These are phyloP conservation scores for Micronycteris hirsuta DNA, from an alignment of 2,113 vertebrate species.

Conservation along the genomic window DNA sequence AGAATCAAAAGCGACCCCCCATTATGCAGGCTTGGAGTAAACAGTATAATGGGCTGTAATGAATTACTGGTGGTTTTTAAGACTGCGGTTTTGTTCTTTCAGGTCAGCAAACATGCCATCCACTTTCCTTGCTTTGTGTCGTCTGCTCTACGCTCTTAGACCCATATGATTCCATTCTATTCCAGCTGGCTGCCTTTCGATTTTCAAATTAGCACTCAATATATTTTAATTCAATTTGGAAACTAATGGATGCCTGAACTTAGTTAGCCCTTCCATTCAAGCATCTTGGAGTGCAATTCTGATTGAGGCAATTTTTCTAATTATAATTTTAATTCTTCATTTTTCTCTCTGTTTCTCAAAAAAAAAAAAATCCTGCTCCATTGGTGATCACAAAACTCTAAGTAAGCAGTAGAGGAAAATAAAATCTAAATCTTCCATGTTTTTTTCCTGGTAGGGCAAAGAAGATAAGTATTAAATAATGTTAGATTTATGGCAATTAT, in stretches of 20 bases:
- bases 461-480: not conserved
- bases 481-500: not conserved
- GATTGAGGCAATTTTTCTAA: conserved; percentile 69
- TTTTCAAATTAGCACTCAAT: conserved; percentile 66
- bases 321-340: conserved; percentile 65
- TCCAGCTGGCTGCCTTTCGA: conserved; percentile 62
- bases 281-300: conserved; percentile 67
- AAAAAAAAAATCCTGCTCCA: conserved; percentile 31
- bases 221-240: conserved; percentile 70
- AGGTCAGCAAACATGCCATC: conserved; percentile 57
- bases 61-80: conserved; percentile 57
- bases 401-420: not conserved
- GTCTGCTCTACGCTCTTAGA: conserved; percentile 8
- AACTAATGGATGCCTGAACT: conserved; percentile 71
- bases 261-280: conserved; percentile 67
- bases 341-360: conserved; percentile 51
- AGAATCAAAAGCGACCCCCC: conserved; percentile 28
- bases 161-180: conserved; percentile 39
- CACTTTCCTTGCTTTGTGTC: conserved; percentile 46
- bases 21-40: conserved; percentile 37
- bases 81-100: conserved; percentile 56
- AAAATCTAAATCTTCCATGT: not conserved
- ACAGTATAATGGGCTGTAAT: conserved; percentile 65
- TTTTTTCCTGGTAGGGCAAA: not conserved
- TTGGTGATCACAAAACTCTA: not conserved